Base-by-base conservation (phyloP, 2,888 invertebrate species). In the Cephus runcator region DNA sequence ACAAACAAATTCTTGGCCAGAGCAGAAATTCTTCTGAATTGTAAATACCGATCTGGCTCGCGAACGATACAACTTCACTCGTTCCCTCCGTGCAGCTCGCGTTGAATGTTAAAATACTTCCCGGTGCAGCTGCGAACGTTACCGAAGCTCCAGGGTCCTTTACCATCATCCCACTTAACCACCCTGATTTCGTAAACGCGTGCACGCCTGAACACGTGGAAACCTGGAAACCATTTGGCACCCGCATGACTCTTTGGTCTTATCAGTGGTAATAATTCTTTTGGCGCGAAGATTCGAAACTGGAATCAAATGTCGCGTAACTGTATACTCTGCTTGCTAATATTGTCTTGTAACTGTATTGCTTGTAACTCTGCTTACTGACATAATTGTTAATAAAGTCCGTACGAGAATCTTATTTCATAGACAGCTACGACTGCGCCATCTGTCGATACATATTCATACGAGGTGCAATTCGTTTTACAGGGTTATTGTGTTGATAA, bases 21-120 rank as follows among this genome's bases (percentile, higher is more conserved):
- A 81, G 84, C 83, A 85, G 85, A 86, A 87, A 87, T 88, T 88
- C 88, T 88, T 87, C 84, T 88, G 88, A 88, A 88, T 88, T 85
- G 87, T 87, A 87, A 88, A 88, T 88, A 88, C 86, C 84, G 82
- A 85, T 85, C 84, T 85, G 83, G 82, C 83, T 83, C 80, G 81
- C 79, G 71, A 75, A 79, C 76, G 77, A 75, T 71, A 77, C 75
- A 74, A 69, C 73, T 73, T 79, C 77, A 79, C 76, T 79, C 77
- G 79, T 76, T 73, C 33, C 74, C 76, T 75, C 73, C 73, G 56
- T 36, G 71, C 74, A 76, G 76, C 83, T 83, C 82, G 84, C 81
- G 81, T 82, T 86, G 87, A 88, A 88, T 88, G 83, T 86, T 85
- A 82, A 87, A 88, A 82, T 85, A 87, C 87, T 88, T 88, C 87